These are phyloP conservation scores for Magallana gigas DNA, from an alignment of 1,140 invertebrate species.

Conservation along the genomic window DNA sequence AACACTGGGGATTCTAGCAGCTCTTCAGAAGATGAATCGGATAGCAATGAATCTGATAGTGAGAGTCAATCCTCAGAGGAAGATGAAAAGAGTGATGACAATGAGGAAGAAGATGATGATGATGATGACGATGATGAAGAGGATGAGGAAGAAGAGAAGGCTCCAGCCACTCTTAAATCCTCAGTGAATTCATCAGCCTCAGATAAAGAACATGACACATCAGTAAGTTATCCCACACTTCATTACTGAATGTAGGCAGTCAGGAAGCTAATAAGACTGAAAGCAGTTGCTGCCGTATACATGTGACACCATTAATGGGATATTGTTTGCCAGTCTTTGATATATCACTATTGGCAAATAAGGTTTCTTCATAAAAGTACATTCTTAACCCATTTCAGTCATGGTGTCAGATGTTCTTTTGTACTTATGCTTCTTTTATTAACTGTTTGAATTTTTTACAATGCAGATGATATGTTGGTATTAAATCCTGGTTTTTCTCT, in stretches of 20 bases:
- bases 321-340: too few species aligned
- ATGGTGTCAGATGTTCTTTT: too few species aligned
- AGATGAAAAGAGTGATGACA: slow-evolving; percentile 43
- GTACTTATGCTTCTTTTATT: too few species aligned
- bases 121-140: slow-evolving; percentile 37
- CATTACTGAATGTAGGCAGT: too few species aligned
- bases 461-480: too few species aligned
- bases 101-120: slow-evolving; percentile 37
- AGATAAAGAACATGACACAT: slow-evolving; percentile 6
- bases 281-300: too few species aligned
- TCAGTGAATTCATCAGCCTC: slow-evolving; percentile 1
- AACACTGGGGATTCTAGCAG: slow-evolving; percentile 30
- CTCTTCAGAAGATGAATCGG: slow-evolving; percentile 40
- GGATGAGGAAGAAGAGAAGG: slow-evolving; percentile 13
- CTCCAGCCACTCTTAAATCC: slow-evolving; percentile 1
- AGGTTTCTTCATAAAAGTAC: too few species aligned
- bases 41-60: slow-evolving; percentile 41
- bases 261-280: too few species aligned
- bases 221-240: neutral
- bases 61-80: slow-evolving; percentile 48
- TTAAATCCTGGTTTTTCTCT: neutral
- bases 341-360: too few species aligned
- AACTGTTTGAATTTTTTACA: too few species aligned
- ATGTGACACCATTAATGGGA: too few species aligned
- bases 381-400: too few species aligned